Percentiles rank a stretch among this genome's conserved stretches.
phyloP scores from a whole-genome alignment of 2,797 vertebrate species.

The Gambusia yucatana region DNA sequence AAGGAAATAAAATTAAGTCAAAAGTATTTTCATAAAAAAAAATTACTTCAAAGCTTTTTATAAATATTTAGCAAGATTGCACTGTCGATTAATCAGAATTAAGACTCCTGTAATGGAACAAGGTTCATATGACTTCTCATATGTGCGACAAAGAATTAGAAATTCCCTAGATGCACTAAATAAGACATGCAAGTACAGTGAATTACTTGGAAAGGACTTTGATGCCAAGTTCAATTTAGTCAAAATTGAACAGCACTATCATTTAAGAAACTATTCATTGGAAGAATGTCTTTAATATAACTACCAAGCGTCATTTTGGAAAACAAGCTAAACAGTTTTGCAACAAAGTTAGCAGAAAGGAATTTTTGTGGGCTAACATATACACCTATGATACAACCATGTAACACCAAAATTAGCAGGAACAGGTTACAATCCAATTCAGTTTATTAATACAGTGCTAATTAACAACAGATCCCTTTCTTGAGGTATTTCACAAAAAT shows the following conservation, averaged over 20 bases:
- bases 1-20: too few species aligned
- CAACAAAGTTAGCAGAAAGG: constrained; percentile 29
- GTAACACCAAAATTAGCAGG: constrained; percentile 29
- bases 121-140: neutral
- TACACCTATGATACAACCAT: constrained; percentile 43
- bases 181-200: neutral
- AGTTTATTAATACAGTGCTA: too few species aligned
- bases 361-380: constrained; percentile 16
- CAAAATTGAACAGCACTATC: constrained; percentile 3
- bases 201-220: neutral
- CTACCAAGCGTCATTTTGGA: constrained; percentile 26
- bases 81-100: neutral
- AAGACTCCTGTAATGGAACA: neutral
- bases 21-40: too few species aligned
- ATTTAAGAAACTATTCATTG: neutral
- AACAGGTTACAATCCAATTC: constrained; percentile 7
- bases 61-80: neutral
- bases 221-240: neutral
- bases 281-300: neutral
- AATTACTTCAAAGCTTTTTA: neutral
- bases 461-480: too few species aligned
- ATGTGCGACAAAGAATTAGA: neutral
- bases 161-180: neutral
- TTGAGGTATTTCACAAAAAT: too few species aligned
- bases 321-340: constrained; percentile 41